phyloP scores from a whole-genome alignment of 1,140 invertebrate genomes.

The Periplaneta americana region DNA sequence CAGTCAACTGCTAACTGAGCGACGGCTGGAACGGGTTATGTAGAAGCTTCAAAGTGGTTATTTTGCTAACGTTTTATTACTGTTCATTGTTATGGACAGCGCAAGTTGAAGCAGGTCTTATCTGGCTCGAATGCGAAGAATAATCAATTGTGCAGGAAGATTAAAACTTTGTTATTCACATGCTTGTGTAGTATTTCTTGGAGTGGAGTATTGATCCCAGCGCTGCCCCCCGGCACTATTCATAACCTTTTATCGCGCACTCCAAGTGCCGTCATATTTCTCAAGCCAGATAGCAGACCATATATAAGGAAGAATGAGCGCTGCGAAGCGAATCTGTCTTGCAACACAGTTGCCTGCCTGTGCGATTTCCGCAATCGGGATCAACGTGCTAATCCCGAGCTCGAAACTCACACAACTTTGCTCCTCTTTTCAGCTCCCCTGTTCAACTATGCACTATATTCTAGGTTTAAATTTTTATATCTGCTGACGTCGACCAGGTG shows the following conservation, averaged over 20 bases:
- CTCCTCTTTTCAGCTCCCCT: too few relatives aligned
- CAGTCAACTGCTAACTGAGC: too few relatives aligned
- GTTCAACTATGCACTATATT: too few relatives aligned
- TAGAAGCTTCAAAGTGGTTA: too few relatives aligned
- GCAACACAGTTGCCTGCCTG: background rate
- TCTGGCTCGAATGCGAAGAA: background rate
- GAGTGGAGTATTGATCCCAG: background rate
- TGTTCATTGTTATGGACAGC: too few relatives aligned
- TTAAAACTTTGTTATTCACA: background rate
- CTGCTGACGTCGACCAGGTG: too few relatives aligned
- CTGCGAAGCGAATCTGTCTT: background rate
- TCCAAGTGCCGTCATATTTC: background rate
- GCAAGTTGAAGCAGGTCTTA: too few relatives aligned
- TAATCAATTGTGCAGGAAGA: background rate
- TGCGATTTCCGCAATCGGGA: too few relatives aligned
- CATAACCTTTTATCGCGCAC: background rate
- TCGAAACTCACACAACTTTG: too few relatives aligned
- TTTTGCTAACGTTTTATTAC: too few relatives aligned
- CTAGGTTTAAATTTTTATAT: too few relatives aligned
- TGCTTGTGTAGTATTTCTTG: background rate
- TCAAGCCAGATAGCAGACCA: background rate
- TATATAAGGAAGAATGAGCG: background rate
- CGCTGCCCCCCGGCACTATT: background rate
- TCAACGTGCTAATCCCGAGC: background rate
- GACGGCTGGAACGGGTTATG: too few relatives aligned